phyloP scores from a whole-genome alignment of 2,888 invertebrate species.

The Caenorhabditis japonica region DNA sequence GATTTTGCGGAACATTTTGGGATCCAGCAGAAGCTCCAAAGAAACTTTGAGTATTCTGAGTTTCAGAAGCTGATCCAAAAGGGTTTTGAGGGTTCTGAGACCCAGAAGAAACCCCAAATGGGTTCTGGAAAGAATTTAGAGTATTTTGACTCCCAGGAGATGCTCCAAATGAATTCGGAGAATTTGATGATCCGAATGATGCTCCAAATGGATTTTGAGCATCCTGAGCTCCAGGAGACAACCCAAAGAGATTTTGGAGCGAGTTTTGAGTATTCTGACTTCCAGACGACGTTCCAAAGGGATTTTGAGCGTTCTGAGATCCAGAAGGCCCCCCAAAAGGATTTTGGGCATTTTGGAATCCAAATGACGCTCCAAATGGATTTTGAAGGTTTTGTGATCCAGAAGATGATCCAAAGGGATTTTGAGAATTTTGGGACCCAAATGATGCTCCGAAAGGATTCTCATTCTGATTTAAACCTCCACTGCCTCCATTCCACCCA shows the following conservation, averaged over 20 bases:
- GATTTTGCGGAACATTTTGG: too few species aligned
- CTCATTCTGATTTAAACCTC: slow-evolving; percentile 8
- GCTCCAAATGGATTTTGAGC: slow-evolving; percentile 11
- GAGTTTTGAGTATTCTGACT: not conserved
- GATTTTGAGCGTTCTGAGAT: not conserved
- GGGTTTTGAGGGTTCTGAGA: too few species aligned
- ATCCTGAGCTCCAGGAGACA: not conserved
- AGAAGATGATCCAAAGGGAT: not conserved
- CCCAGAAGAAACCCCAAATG: not conserved
- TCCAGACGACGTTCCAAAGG: not conserved
- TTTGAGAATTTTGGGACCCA: not conserved
- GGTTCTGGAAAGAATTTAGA: not conserved
- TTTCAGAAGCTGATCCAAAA: too few species aligned
- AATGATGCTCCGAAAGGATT: slow-evolving; percentile 1
- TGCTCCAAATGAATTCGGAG: not conserved
- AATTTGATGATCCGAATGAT: slow-evolving; percentile 1
- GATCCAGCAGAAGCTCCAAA: too few species aligned
- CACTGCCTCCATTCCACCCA: slow-evolving; percentile 6
- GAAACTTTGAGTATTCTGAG: too few species aligned
- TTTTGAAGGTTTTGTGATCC: not conserved
- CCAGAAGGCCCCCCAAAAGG: not conserved
- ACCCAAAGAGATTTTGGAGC: slow-evolving; percentile 4
- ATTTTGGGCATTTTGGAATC: not conserved
- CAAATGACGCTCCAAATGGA: not conserved
- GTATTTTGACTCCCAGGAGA: not conserved